Evolutionary conservation across 2,888 invertebrate species (phyloP), one percentile per base, ranked within the genome.

Genomic region (Melikaiella ostensackeni): DNA sequence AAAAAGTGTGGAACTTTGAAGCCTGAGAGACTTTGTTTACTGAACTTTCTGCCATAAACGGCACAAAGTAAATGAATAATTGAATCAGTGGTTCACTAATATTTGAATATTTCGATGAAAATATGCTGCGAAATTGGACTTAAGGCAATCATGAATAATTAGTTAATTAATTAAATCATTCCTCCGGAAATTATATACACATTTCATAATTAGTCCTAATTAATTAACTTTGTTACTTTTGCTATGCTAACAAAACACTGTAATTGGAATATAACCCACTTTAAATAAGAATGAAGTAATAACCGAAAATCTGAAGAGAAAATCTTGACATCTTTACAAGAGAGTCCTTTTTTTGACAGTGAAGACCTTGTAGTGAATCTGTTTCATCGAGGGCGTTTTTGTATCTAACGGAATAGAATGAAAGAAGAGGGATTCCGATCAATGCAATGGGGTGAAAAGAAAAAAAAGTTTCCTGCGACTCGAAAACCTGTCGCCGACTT

Each of bases 361-460:
- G 19, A 46, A 66, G 42, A 66, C 42, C 66, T 66, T 66, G 66
- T 64, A 27, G 42, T 27, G 46, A 66, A 66, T 66, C 46, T 66
- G 19, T 42, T 66, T 66, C 42, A 66, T 66, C 66, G 16, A 21
- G 38, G 42, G 46, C 66, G 24, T 46, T 66, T 46, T 66, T 46
- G 66, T 66, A 46, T 66, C 66, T 46, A 30, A 66, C 38, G 46
- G 27, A 66, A 66, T 46, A 66, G 27, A 46, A 46, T 27, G 7
- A 64, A 24, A 64, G 64, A 35, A 66, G 42, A 27, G 66, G 46
- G 66, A 27, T 66, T 66, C 66, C 46, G 66, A 66, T 66, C 66
- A 46, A 66, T 66, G 46, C 66, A 66, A 46, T 42, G 42, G 66
- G 11, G 42, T 16, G 46, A 27, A 42, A 42, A 13, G 24, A 27